Evolutionary conservation across 2,888 invertebrate genomes (phyloP).

Genomic region (Drosophila colorata): DNA sequence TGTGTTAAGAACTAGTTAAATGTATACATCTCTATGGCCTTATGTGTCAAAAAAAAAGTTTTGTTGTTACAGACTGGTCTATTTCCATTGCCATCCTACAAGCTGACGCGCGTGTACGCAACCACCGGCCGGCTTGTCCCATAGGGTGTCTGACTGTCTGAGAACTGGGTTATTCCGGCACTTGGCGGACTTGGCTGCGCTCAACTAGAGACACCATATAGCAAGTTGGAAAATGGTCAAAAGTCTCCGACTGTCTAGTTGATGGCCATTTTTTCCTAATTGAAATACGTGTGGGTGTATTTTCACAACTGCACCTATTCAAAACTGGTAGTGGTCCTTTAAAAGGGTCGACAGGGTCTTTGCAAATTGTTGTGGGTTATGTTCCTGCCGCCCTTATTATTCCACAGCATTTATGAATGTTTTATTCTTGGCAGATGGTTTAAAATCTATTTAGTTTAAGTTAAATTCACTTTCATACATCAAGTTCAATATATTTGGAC

Average conservation of each 20-base stretch:
- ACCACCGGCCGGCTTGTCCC: conserved; percentile 16
- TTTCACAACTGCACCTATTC: conserved; percentile 50
- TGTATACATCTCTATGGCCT: no score
- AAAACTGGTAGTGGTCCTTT: conserved; percentile 42
- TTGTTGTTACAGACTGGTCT: no score
- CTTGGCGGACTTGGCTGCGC: conserved; percentile 40
- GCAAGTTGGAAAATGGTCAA: conserved; percentile 9
- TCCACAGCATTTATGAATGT: background rate
- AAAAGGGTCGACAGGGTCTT: background rate
- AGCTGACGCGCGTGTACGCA: no score
- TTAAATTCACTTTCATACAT: no score
- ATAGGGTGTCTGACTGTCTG: conserved; percentile 13
- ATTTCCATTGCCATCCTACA: no score
- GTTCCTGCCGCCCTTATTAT: conserved; percentile 32
- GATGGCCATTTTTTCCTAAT: conserved; percentile 27
- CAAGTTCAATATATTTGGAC: no score
- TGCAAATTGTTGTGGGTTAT: conserved; percentile 1
- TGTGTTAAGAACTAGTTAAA: no score
- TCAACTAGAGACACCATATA: conserved; percentile 3
- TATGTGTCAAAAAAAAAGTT: no score
- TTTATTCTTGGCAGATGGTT: no score
- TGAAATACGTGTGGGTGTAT: conserved; percentile 45
- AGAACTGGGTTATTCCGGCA: conserved; percentile 56
- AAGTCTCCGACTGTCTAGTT: background rate
- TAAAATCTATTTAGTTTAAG: no score